These are phyloP conservation scores for Cisticola juncidis DNA, from an alignment of 2,113 vertebrate genomes.

Conservation along the genomic window DNA sequence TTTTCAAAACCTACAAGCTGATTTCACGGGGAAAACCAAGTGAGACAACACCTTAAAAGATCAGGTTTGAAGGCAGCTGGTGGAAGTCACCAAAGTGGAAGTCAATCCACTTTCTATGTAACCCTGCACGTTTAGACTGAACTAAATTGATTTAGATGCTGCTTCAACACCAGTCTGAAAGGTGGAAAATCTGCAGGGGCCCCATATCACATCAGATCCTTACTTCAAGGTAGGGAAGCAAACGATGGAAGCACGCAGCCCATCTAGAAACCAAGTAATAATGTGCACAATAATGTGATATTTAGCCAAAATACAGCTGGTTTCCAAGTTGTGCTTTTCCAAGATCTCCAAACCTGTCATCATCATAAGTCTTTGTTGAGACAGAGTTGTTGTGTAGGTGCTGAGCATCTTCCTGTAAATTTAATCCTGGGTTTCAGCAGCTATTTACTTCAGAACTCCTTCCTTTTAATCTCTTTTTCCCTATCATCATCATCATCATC, in stretches of 20 bases:
- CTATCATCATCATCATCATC: background rate
- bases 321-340: background rate
- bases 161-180: background rate
- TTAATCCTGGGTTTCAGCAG: background rate
- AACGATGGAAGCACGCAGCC: background rate
- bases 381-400: background rate
- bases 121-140: background rate
- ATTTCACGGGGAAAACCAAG: background rate
- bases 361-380: background rate
- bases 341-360: background rate
- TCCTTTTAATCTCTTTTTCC: background rate
- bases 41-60: background rate
- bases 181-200: background rate
- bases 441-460: background rate
- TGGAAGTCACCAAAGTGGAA: background rate
- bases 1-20: background rate
- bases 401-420: background rate
- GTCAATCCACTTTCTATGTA: background rate
- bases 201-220: background rate
- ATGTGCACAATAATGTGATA: background rate
- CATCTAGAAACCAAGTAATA: background rate
- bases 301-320: background rate
- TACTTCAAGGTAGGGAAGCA: background rate
- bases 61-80: background rate
- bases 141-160: background rate